Percentiles rank a stretch among this genome's conserved stretches.
These are phyloP conservation scores for Drosophila vallismaia DNA, from an alignment of 2,888 invertebrate genomes.

Conservation along the genomic window DNA sequence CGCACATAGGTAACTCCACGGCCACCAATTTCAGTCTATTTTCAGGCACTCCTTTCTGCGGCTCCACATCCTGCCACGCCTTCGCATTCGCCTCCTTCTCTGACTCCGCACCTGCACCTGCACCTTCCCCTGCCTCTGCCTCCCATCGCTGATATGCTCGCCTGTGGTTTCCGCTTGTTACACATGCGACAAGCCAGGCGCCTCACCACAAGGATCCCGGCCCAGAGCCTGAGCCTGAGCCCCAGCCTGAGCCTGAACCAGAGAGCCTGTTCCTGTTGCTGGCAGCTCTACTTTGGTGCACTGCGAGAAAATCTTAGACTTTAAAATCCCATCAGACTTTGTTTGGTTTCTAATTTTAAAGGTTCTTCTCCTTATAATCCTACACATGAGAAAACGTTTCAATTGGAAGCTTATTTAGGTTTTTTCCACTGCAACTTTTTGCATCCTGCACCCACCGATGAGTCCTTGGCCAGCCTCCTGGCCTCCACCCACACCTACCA, in stretches of 20 bases:
- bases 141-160: slow-evolving; percentile 1
- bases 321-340: no score
- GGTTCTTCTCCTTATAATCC: no score
- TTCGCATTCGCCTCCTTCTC: slow-evolving; percentile 17
- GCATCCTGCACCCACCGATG: not conserved
- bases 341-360: no score
- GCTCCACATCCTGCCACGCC: slow-evolving; percentile 9
- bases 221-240: slow-evolving; percentile 3
- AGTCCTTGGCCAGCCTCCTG: not conserved
- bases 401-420: no score
- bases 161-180: slow-evolving; percentile 57
- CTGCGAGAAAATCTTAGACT: not conserved
- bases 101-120: not conserved
- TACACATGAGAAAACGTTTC: no score
- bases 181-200: slow-evolving; percentile 45
- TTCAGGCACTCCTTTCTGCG: not conserved
- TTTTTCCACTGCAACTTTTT: not conserved
- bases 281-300: slow-evolving; percentile 1
- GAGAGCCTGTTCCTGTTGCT: slow-evolving; percentile 22
- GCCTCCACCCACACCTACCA: not conserved
- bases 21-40: not conserved
- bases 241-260: slow-evolving; percentile 5
- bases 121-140: no score
- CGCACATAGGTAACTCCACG: not conserved
- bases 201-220: slow-evolving; percentile 37